A percentile compares a stretch with the other conserved stretches of the same genome.
Conservation (phyloP, 1,140 invertebrate genomes). For the Hycleus cichorii region DNA sequence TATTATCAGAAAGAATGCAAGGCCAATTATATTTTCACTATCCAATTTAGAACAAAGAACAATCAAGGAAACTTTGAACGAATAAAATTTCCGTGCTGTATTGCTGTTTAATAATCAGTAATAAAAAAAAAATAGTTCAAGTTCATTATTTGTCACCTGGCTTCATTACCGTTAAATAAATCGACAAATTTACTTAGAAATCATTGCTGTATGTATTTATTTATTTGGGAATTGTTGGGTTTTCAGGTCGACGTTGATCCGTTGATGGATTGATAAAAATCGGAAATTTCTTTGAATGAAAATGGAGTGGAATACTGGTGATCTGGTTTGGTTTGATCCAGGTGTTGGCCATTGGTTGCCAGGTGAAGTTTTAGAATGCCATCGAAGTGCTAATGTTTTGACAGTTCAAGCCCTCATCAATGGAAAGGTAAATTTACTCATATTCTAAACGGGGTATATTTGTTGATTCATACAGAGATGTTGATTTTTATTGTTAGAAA, state of each 20-base stretch:
- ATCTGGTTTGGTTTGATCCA: constrained; percentile 90
- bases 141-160: too few relatives aligned
- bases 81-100: too few relatives aligned
- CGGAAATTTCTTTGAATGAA: not conserved
- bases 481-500: too few relatives aligned
- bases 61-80: too few relatives aligned
- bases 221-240: not conserved
- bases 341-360: constrained; percentile 80
- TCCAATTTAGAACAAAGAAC: too few relatives aligned
- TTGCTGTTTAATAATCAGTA: too few relatives aligned
- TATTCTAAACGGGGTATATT: too few relatives aligned
- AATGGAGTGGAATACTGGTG: constrained; percentile 60
- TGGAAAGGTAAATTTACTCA: constrained; percentile 60
- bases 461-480: too few relatives aligned
- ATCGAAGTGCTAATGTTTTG: constrained; percentile 78
- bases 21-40: too few relatives aligned
- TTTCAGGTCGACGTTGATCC: not conserved
- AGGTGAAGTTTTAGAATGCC: constrained; percentile 80
- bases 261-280: not conserved
- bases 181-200: not conserved
- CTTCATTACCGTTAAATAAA: not conserved
- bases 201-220: not conserved
- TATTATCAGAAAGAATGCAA: too few relatives aligned
- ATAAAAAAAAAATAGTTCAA: too few relatives aligned
- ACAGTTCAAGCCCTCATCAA: constrained; percentile 80